Base-by-base conservation (phyloP, 2,888 invertebrate species). In the Andrena haemorrhoa region DNA sequence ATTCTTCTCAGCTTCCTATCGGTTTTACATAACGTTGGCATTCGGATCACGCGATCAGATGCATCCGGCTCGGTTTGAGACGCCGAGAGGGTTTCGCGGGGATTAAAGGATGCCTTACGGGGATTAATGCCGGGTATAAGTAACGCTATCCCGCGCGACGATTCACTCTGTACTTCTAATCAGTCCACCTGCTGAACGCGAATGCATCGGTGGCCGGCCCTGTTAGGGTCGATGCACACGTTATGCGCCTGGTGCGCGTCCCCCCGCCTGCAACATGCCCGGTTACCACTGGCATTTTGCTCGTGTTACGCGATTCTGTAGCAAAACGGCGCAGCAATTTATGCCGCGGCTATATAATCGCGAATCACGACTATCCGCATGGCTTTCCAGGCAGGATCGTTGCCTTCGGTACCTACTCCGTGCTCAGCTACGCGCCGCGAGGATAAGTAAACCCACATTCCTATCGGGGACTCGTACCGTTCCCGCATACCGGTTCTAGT, bases 361-460 rank as follows among this genome's bases (percentile, higher is more conserved):
- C 65, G 69, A 58, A 75, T 83, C 71, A 72, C 65, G 69, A 58
- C 73, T 71, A 81, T 83, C 53, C 33, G 53, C 51, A 0, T 35
- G 8, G 74, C 53, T 66, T 29, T 68, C 41, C 41, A 63, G 72
- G n/a, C 61, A 56, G 56, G 68, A 72, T 63, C 75, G 53, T n/a
- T 23, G 58, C 31, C 49, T 35, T 23, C 51, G 29, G n/a, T 65
- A 53, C 41, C 41, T 41, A 41, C 29, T 58, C 63, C 56, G 31
- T 29, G 51, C 29, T 16, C 47, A 20, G 31, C 41, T 49, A 70
- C 70, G 70, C 56, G 23, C 31, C n/a, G 26, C 29, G 58, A 51
- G 72, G 82, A 78, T 79, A 79, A 82, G 82, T 75, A 75, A 82
- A 79, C 75, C 78, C 82, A 77, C 83, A 82, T 83, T 72, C 82